Evolutionary conservation across 2,888 invertebrate species (phyloP), one percentile per base, ranked within the genome.

Genomic region (Philopedon plagiatum): DNA sequence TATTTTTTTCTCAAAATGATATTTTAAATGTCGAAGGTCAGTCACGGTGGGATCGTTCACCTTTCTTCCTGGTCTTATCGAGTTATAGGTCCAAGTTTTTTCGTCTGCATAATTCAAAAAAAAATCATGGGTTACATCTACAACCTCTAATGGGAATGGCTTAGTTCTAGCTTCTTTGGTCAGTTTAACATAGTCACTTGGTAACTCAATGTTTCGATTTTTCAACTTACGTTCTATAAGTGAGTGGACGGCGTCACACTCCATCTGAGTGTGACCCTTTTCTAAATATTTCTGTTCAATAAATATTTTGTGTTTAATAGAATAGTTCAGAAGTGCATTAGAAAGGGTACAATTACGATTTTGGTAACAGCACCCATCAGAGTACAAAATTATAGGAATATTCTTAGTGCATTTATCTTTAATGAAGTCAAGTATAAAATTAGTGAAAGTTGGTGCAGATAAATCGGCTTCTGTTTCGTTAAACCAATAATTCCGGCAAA

Each of bases 361-460:
- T 34, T 57, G 51, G 26, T 51, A 51, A 1, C 26, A 26, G 13
- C 51, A 51, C 11, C 26, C 21, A 18, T 21, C 49, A 21, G 29
- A 23, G 13, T 34, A 34, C 32, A 34, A 34, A 34, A 34, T 34
- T 34, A 34, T 34, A 11, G 32, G 32, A 11, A 34, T 34, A 34
- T 34, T 62, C 37, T 34, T 73, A 26, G 21, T 62, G 18, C 61
- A 73, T 46, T 73, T 70, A 13, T 46, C 70, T 58, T 21, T 64
- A 19, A 46, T 56, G 51, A 49, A 70, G 11, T 39, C 60, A 37
- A 46, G 29, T 21, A 73, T 46, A 75, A 29, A 75, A 51, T 67
- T 67, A 21, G 57, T 49, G 15, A 73, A 60, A 23, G 51, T 65
- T n/a, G n/a, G 56, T 18, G 51, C 34, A 34, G 3, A 51, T 64